These are phyloP conservation scores for Eunapius fragilis DNA, from an alignment of 37 sponge, comb jelly and placozoan species.

Conservation along the genomic window DNA sequence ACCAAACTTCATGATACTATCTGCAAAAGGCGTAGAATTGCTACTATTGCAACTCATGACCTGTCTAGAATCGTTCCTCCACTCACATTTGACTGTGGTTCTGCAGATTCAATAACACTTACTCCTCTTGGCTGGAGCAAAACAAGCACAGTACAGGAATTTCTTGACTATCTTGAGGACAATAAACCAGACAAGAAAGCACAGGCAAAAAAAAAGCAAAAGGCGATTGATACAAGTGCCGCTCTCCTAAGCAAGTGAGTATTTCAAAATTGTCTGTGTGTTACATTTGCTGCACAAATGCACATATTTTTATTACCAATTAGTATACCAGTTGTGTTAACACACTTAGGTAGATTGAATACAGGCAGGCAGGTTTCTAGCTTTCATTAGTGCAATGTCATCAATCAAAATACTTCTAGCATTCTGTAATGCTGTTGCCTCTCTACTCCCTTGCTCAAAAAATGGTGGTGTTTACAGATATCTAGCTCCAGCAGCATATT, in stretches of 20 bases:
- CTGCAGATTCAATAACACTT: constrained; percentile 50
- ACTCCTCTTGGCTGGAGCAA: constrained; percentile 68
- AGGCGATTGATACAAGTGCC: constrained; percentile 36
- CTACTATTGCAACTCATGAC: constrained; percentile 94
- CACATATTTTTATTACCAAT: no score
- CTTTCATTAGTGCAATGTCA: no score
- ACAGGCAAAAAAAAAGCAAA: constrained; percentile 6
- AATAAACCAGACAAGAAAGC: constrained; percentile 50
- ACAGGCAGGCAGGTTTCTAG: no score
- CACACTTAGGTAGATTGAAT: no score
- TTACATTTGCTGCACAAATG: no score
- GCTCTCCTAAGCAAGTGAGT: constrained; percentile 80
- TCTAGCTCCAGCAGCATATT: no score
- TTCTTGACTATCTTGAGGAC: constrained; percentile 60
- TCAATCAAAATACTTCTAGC: no score
- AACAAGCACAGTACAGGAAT: constrained; percentile 44
- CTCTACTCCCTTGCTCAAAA: no score
- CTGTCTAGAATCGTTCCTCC: constrained; percentile 64
- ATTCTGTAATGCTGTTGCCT: no score
- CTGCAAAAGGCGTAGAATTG: constrained; percentile 75
- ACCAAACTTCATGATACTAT: constrained; percentile 86
- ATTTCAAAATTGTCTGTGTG: not conserved
- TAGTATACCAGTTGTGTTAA: no score
- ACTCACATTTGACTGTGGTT: constrained; percentile 37
- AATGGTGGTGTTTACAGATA: no score